Evolutionary conservation across 2,113 vertebrate genomes (phyloP).

Genomic region (Ifrita kowaldi): DNA sequence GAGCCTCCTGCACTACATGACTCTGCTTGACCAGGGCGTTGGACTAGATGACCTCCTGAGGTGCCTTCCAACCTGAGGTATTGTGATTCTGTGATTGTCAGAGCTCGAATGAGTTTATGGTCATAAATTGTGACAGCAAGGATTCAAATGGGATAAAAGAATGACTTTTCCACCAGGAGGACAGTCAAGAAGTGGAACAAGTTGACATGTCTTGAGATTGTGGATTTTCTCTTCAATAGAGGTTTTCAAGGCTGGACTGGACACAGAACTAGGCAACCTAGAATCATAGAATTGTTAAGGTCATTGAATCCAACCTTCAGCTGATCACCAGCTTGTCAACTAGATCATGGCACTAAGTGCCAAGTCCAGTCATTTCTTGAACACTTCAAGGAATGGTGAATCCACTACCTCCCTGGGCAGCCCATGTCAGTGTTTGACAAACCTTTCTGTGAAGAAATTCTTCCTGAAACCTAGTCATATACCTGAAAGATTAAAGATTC

Average conservation of each 20-base stretch:
- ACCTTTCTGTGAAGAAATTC: not conserved
- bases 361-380: not conserved
- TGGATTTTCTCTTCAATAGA: not conserved
- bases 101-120: not conserved
- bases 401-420: not conserved
- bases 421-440: not conserved
- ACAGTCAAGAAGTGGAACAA: not conserved
- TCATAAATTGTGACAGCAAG: not conserved
- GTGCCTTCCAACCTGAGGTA: not conserved
- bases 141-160: not conserved
- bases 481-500: not conserved
- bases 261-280: not conserved
- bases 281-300: not conserved
- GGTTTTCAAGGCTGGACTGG: not conserved
- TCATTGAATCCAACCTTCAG: not conserved
- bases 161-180: not conserved
- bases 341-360: not conserved
- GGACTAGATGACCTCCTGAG: not conserved
- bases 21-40: rapidly evolving
- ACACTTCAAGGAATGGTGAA: not conserved
- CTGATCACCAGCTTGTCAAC: not conserved
- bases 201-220: not conserved
- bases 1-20: rapidly evolving
- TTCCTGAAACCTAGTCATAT: not conserved
- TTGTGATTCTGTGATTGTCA: not conserved